phyloP scores from a whole-genome alignment of 2,797 vertebrate genomes.

The Cottoperca gobio region DNA sequence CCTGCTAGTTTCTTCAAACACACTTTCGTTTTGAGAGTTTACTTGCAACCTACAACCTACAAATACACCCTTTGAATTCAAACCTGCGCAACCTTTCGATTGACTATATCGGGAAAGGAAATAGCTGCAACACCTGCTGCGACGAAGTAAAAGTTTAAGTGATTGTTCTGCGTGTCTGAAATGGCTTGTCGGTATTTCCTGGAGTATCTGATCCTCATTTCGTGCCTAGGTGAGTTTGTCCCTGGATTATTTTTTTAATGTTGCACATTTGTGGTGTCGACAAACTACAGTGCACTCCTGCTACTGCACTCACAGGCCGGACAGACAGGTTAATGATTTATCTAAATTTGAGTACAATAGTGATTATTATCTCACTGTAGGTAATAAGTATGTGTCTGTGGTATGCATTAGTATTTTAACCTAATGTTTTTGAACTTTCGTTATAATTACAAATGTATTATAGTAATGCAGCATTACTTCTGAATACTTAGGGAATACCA shows the following conservation, averaged over 20 bases:
- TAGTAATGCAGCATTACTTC: neutral
- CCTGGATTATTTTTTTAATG: neutral
- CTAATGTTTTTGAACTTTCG: neutral
- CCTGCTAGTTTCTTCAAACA: no score
- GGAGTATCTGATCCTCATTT: fast-evolving
- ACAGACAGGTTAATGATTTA: constrained; percentile 9
- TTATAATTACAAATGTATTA: neutral
- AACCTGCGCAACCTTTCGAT: no score
- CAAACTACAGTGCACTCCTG: neutral
- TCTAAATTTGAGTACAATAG: neutral
- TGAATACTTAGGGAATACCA: neutral
- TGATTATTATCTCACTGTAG: neutral
- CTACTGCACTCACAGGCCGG: neutral
- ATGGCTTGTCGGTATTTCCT: constrained; percentile 10
- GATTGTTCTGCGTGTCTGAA: neutral
- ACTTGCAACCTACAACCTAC: fast-evolving
- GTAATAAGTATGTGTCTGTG: neutral
- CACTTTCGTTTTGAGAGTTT: no score
- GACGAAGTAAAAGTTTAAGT: neutral
- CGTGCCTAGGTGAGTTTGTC: constrained; percentile 13
- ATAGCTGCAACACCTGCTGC: neutral
- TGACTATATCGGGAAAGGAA: neutral
- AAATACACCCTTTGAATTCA: no score
- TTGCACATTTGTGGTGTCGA: neutral
- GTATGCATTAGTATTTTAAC: neutral